These are phyloP conservation scores for Drosophila pseudoananassae DNA, from an alignment of 1,140 invertebrate genomes.

Conservation along the genomic window DNA sequence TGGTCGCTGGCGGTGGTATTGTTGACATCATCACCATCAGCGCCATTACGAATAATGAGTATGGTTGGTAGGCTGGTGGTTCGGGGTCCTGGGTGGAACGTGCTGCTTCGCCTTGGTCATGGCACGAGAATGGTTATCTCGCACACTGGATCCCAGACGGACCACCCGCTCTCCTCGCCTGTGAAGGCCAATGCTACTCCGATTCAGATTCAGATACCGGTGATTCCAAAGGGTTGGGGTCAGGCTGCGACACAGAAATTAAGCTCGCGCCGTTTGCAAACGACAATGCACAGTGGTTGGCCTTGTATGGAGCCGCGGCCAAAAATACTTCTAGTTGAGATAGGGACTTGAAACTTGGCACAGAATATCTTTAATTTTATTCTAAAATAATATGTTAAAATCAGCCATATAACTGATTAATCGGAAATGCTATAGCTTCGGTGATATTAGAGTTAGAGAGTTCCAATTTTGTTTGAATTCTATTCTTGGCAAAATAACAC, in stretches of 20 bases:
- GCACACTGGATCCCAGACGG: conserved; percentile 52
- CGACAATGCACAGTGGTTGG: too few relatives aligned
- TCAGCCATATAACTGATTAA: too few relatives aligned
- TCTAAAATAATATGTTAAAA: too few relatives aligned
- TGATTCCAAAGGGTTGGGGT: not conserved
- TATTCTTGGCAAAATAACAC: too few relatives aligned
- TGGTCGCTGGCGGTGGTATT: conserved; percentile 41
- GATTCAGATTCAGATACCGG: conserved; percentile 10
- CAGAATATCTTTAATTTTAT: too few relatives aligned
- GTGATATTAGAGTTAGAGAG: too few relatives aligned
- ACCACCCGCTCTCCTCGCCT: not conserved
- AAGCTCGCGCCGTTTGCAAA: conserved; percentile 69
- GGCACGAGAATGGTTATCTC: conserved; percentile 80
- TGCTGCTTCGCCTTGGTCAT: conserved; percentile 50
- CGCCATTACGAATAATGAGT: conserved; percentile 80
- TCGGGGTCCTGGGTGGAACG: conserved; percentile 7
- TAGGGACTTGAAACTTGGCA: too few relatives aligned
- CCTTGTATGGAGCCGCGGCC: too few relatives aligned
- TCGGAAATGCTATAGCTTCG: too few relatives aligned
- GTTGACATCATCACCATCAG: conserved; percentile 78
- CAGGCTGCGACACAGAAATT: conserved; percentile 49
- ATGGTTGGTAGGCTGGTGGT: conserved; percentile 34
- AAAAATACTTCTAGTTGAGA: too few relatives aligned
- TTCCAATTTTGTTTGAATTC: too few relatives aligned
- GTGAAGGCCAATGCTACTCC: conserved; percentile 1